Evolutionary conservation across 1,140 invertebrate genomes (phyloP).

Genomic region (Pygmarrhopalites habei): DNA sequence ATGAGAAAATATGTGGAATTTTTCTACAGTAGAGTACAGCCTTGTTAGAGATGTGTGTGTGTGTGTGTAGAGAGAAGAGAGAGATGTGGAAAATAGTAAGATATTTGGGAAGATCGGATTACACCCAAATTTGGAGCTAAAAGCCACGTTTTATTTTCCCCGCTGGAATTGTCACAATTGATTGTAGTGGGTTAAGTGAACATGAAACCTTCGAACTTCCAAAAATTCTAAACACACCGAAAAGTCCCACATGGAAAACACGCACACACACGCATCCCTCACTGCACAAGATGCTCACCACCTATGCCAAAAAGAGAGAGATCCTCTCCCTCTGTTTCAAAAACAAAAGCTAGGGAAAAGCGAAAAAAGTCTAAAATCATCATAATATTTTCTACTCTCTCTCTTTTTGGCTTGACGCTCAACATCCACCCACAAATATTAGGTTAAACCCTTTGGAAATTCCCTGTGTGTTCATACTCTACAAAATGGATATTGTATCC

Average conservation of each 20-base stretch:
- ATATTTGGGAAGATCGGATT: conserved; percentile 35
- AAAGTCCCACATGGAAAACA: too few relatives aligned
- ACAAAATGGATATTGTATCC: too few relatives aligned
- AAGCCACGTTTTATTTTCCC: conserved; percentile 31
- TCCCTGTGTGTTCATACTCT: too few relatives aligned
- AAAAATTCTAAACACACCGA: too few relatives aligned
- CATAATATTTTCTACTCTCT: background rate
- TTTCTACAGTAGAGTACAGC: too few relatives aligned
- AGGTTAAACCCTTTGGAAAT: too few relatives aligned
- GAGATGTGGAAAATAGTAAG: background rate
- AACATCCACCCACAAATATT: too few relatives aligned
- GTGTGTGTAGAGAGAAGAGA: background rate
- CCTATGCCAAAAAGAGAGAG: background rate
- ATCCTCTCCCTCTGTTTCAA: too few relatives aligned
- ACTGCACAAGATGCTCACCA: background rate
- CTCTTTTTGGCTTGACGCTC: too few relatives aligned
- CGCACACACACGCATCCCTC: too few relatives aligned
- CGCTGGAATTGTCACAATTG: conserved; percentile 28
- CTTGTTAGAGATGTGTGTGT: too few relatives aligned
- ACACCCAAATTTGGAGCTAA: conserved; percentile 34
- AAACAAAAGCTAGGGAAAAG: background rate
- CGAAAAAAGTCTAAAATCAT: background rate
- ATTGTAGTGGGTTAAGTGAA: conserved; percentile 8
- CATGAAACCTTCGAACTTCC: background rate
- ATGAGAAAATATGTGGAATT: too few relatives aligned